phyloP scores from a whole-genome alignment of 2,797 vertebrate species.

The Iguana delicatissima region DNA sequence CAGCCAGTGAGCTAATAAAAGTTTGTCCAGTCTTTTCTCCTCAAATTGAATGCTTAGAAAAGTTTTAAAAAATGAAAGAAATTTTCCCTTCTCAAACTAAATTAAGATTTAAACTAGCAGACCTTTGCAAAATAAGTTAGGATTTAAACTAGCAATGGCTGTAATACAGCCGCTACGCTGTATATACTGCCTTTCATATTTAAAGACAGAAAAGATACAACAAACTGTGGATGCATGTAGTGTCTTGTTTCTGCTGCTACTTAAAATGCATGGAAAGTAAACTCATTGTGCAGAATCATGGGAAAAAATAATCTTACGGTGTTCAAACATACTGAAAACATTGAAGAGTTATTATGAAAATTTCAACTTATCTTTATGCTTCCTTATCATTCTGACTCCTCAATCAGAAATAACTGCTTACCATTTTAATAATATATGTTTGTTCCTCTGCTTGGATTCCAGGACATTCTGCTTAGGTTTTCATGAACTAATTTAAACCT shows the following conservation, averaged over 20 bases:
- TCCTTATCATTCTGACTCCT: no score
- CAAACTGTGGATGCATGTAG: background rate
- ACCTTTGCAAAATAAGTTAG: no score
- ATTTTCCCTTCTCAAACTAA: background rate
- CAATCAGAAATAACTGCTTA: no score
- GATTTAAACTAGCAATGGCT: no score
- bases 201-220: background rate
- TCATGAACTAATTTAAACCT: background rate
- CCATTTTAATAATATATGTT: no score
- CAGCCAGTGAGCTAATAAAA: background rate
- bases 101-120: background rate
- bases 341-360: no score
- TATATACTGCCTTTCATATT: background rate
- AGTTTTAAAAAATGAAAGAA: background rate
- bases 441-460: no score
- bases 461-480: background rate
- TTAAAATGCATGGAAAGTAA: background rate
- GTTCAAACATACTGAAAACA: background rate
- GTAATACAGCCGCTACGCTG: no score
- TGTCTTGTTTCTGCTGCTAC: background rate
- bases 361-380: no score
- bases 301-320: background rate
- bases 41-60: background rate
- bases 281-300: background rate
- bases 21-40: background rate